Conservation (phyloP, 35 echinoderm and acorn worm genomes). For the Ophioderma brevispina region DNA sequence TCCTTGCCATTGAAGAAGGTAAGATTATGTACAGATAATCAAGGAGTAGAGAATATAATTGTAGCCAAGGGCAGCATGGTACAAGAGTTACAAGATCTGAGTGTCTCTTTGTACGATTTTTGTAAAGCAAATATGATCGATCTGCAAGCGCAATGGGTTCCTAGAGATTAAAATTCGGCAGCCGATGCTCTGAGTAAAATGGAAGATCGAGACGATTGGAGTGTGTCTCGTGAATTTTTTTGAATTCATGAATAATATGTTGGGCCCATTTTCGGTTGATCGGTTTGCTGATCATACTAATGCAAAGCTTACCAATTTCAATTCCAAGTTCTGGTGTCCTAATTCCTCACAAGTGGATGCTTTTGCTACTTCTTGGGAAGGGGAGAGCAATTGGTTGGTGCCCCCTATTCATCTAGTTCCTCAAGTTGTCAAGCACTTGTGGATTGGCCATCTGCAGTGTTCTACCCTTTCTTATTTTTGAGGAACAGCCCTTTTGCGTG, state of each 20-base stretch:
- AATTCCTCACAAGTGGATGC: neutral
- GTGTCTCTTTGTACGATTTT: neutral
- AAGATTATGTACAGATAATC: neutral
- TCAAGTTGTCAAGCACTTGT: neutral
- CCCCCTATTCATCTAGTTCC: neutral
- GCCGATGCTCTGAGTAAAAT: neutral
- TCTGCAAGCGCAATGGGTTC: neutral
- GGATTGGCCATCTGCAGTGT: neutral
- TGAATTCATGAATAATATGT: neutral
- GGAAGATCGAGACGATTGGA: neutral
- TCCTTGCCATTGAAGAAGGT: neutral
- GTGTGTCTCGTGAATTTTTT: neutral
- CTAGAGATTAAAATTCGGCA: neutral
- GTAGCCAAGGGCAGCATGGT: slow-evolving; percentile 4
- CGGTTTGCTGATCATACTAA: neutral
- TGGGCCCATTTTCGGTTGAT: neutral
- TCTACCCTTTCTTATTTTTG: neutral
- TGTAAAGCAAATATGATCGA: slow-evolving; percentile 21
- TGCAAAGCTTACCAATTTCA: neutral
- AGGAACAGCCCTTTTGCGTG: neutral
- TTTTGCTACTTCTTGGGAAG: neutral
- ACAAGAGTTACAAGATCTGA: neutral
- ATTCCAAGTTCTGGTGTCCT: neutral
- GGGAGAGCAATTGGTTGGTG: neutral
- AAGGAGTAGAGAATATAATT: neutral